Percentiles rank a stretch among this genome's conserved stretches.
Evolutionary conservation across 2,888 invertebrate genomes (phyloP).

Genomic region (Cyaniris semiargus): DNA sequence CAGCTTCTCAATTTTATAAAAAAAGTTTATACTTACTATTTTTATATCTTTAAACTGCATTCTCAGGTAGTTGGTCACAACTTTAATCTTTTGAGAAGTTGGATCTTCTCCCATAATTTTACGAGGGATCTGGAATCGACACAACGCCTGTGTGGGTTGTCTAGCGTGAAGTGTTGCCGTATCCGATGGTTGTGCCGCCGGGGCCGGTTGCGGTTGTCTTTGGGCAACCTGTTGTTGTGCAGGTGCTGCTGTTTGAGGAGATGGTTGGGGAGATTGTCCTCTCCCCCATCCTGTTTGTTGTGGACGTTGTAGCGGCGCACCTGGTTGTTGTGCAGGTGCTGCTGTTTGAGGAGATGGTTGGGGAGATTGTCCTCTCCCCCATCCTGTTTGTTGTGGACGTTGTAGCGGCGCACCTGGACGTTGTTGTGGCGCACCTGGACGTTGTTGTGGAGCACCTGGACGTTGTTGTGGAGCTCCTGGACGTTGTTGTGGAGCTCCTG

Average conservation of each 20-base stretch:
- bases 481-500: not conserved
- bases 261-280: slow-evolving; percentile 29
- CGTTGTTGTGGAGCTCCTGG: slow-evolving; percentile 12
- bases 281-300: not conserved
- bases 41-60: slow-evolving; percentile 74
- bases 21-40: slow-evolving; percentile 56
- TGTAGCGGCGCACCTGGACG: slow-evolving; percentile 33
- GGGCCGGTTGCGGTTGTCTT: not conserved
- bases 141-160: slow-evolving; percentile 35
- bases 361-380: slow-evolving; percentile 26
- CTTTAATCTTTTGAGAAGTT: slow-evolving; percentile 47
- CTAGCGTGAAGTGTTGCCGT: not conserved
- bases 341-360: slow-evolving; percentile 22
- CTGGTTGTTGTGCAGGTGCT: slow-evolving; percentile 23
- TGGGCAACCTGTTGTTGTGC: not conserved
- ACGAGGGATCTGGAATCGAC: slow-evolving; percentile 55
- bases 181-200: not conserved
- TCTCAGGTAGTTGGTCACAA: slow-evolving; percentile 84
- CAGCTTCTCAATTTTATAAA: slow-evolving; percentile 6
- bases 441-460: not conserved
- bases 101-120: slow-evolving; percentile 58
- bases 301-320: not conserved
- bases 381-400: not conserved
- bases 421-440: slow-evolving; percentile 26
- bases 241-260: not conserved